A percentile compares a stretch with the other conserved stretches of the same genome.
These are phyloP conservation scores for Pterois miles DNA, from an alignment of 2,797 vertebrate species.

Conservation along the genomic window DNA sequence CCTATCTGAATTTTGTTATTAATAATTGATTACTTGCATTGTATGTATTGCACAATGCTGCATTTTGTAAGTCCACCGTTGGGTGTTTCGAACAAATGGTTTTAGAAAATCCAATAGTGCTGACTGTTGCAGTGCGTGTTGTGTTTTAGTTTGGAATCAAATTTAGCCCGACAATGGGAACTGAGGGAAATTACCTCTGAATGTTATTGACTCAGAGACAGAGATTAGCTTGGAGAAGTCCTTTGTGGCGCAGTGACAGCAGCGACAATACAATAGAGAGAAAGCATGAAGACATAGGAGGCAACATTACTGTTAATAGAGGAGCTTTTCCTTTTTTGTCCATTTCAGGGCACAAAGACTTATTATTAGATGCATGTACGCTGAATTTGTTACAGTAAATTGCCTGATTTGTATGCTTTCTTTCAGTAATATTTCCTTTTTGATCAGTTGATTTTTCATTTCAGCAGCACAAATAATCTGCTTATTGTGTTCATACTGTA, in stretches of 20 bases:
- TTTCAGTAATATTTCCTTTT: not conserved
- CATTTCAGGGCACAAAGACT: constrained; percentile 6
- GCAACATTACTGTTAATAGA: constrained; percentile 32
- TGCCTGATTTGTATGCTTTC: not conserved
- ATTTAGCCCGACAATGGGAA: constrained; percentile 52
- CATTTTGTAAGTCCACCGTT: not conserved
- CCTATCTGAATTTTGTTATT: not conserved
- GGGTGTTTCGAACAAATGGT: constrained; percentile 10
- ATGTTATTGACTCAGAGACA: constrained; percentile 66
- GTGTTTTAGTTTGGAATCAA: constrained; percentile 56
- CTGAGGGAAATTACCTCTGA: constrained; percentile 58
- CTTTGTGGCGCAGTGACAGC: constrained; percentile 42
- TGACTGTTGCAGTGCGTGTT: constrained; percentile 28
- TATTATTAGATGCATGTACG: not conserved
- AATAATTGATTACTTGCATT: not conserved
- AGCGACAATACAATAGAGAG: constrained; percentile 41
- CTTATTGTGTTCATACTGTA: not conserved
- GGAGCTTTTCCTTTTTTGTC: not conserved
- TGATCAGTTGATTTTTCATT: not conserved
- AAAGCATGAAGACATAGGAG: constrained; percentile 31
- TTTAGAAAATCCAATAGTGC: constrained; percentile 51
- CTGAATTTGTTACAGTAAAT: not conserved
- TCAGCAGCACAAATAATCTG: too few species aligned
- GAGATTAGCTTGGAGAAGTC: constrained; percentile 49
- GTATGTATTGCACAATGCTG: not conserved